Evolutionary conservation across 2,888 invertebrate genomes (phyloP).

Genomic region (Dynastes maya): DNA sequence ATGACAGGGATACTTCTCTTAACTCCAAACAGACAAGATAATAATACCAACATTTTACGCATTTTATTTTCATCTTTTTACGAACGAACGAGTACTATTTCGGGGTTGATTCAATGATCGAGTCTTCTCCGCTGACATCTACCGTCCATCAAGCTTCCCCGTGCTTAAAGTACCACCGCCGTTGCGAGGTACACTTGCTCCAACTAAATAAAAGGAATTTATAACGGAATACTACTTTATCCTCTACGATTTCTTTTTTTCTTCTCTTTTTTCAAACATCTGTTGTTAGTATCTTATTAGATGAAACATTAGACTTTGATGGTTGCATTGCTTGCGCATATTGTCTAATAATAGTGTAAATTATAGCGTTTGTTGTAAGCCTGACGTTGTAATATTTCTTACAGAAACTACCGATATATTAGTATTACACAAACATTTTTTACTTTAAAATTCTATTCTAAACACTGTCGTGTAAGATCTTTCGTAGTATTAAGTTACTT

Average conservation of each 20-base stretch:
- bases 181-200: conserved; percentile 46
- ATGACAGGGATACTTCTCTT: conserved; percentile 28
- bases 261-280: conserved; percentile 41
- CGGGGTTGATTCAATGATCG: conserved; percentile 60
- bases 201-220: conserved; percentile 52
- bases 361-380: conserved; percentile 9
- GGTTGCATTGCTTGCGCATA: conserved; percentile 39
- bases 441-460: conserved; percentile 8
- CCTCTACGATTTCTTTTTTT: conserved; percentile 40
- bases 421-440: background rate
- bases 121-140: conserved; percentile 60
- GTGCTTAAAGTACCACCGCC: conserved; percentile 48
- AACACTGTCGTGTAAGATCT: background rate
- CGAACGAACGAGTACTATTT: conserved; percentile 58
- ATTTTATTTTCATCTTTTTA: conserved; percentile 56
- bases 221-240: conserved; percentile 41
- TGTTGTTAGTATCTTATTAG: conserved; percentile 48
- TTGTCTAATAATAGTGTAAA: conserved; percentile 20
- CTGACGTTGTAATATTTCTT: background rate
- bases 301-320: conserved; percentile 50
- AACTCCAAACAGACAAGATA: conserved; percentile 45
- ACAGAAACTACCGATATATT: conserved; percentile 1
- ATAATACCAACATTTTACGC: conserved; percentile 45
- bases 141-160: conserved; percentile 58
- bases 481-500: conserved; percentile 4